Evolutionary conservation across 2,113 vertebrate genomes (phyloP).

Genomic region (Meles meles): DNA sequence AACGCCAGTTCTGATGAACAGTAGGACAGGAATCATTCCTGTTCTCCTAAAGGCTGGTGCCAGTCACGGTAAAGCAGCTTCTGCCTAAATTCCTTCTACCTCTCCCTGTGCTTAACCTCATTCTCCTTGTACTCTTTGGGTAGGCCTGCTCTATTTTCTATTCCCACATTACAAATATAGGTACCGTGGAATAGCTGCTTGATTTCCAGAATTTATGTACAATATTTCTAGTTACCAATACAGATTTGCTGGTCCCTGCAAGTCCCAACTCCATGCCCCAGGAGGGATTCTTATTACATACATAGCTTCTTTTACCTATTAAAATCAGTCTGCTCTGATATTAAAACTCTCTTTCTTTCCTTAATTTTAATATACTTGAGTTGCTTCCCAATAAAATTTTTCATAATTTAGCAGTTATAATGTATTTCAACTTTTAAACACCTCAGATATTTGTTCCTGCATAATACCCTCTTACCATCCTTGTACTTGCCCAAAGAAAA

Average conservation of each 20-base stretch:
- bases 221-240: neutral
- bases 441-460: neutral
- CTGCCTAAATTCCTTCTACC: neutral
- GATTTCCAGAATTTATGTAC: neutral
- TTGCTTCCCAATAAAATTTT: neutral
- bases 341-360: neutral
- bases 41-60: neutral
- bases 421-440: neutral
- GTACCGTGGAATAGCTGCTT: neutral
- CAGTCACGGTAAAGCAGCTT: neutral
- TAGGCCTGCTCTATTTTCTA: neutral
- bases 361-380: neutral
- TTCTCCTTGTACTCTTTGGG: neutral
- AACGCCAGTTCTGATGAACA: neutral
- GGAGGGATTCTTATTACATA: neutral
- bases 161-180: neutral
- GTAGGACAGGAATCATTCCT: neutral
- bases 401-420: neutral
- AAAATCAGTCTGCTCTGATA: neutral
- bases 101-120: neutral
- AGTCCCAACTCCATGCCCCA: neutral
- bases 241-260: neutral
- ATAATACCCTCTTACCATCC: neutral
- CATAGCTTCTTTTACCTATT: neutral
- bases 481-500: neutral